Evolutionary conservation across 2,797 vertebrate species (phyloP), one percentile per base, ranked within the genome.

Genomic region (Eupleurogrammus muticus): DNA sequence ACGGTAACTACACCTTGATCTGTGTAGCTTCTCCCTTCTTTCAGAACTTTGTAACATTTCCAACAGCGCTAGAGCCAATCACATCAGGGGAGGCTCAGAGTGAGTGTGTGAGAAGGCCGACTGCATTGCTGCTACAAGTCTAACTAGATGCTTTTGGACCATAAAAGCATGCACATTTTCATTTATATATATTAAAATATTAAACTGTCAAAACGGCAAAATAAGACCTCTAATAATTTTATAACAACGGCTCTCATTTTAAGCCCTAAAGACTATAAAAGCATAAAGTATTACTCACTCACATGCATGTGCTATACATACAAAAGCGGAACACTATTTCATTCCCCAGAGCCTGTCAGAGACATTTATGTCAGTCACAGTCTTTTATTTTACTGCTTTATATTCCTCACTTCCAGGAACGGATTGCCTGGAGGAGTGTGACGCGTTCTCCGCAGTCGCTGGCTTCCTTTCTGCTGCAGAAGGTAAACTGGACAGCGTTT

Each of bases 401-500:
- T 66, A 69, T 62, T 71, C 28, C 49, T 67, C 54, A 44, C 60
- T 90, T 66, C 61, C 84, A 96, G 96, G 92, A 95, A 3, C 87
- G 95, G 85, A 96, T 96, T 48, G 94, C 95, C 54, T 96, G 95
- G 94, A 95, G 95, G 79, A 96, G 96, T 51, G 95, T 95, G 34
- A 95, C 94, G 3, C 92, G 92, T 5, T 87, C 96, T 10, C 73
- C 69, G 28, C 94, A 0, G 95, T 96, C 68, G 96, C 94, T 59
- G 96, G 95, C 11, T 96, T 96, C 88, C 96, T 96, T 80, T 95
- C 95, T 44, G 95, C 95, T 19, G 95, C 95, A 78, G 95, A 97
- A 11, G 95, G 96, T 63, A 97, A 97, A 86, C 94, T 96, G 63
- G 95, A 95, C 7, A 95, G 94, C 81, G 96, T 96, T 58, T 94